These are phyloP conservation scores for Trachops cirrhosus DNA, from an alignment of 2,797 vertebrate species.

Conservation along the genomic window DNA sequence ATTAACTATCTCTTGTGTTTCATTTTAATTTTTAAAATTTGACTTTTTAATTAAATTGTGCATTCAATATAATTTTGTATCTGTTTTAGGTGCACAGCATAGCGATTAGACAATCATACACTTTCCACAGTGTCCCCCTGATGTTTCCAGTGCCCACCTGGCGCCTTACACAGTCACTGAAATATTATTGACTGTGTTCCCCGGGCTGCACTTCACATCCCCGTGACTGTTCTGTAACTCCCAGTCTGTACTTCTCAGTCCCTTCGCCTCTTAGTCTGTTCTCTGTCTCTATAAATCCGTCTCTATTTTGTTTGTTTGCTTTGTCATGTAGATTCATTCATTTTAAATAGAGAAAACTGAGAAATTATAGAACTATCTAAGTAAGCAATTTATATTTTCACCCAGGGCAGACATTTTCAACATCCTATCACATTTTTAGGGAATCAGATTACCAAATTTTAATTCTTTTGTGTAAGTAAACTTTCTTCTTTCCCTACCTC, in stretches of 20 bases:
- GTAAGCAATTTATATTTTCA: neutral
- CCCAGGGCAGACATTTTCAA: neutral
- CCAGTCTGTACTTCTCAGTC: neutral
- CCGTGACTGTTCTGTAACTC: neutral
- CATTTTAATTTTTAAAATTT: conserved; percentile 16
- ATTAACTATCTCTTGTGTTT: conserved; percentile 51
- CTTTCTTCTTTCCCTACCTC: neutral
- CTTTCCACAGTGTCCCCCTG: neutral
- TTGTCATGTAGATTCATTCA: neutral
- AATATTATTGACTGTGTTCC: neutral
- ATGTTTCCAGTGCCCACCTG: neutral
- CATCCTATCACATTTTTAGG: neutral
- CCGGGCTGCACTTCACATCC: neutral
- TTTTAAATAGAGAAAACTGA: conserved; percentile 41
- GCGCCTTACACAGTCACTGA: neutral
- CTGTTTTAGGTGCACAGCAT: neutral
- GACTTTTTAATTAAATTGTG: neutral
- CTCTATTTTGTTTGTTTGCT: neutral
- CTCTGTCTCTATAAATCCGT: neutral
- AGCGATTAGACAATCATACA: neutral
- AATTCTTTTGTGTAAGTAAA: neutral
- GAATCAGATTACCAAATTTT: neutral
- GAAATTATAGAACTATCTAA: neutral
- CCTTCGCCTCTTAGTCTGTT: neutral
- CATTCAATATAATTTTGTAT: neutral